Conservation (phyloP, 2,888 invertebrate species). For the Steromphala cineraria region DNA sequence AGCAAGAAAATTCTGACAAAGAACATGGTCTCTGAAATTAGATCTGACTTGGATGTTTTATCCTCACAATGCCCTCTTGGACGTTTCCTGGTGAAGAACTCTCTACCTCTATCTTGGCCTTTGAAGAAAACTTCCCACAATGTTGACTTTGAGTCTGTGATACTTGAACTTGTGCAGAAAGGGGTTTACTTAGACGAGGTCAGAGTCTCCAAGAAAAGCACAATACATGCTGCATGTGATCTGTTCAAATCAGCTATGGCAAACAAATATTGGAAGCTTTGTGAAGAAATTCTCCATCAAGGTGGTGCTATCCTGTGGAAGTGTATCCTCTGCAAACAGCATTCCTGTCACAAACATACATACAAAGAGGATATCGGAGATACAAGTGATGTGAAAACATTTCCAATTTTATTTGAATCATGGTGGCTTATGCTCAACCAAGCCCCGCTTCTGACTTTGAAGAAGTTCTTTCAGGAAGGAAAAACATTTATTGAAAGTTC, state of each 20-base stretch:
- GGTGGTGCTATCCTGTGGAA: conserved; percentile 35
- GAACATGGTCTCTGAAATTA: conserved; percentile 28
- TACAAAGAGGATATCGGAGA: not conserved
- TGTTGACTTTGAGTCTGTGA: conserved; percentile 15
- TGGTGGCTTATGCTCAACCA: not conserved
- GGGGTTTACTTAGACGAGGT: conserved; percentile 32
- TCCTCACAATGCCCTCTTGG: not conserved
- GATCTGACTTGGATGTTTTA: conserved; percentile 18
- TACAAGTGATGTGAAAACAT: not conserved
- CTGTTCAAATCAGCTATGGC: conserved; percentile 29
- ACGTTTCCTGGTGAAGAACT: not conserved
- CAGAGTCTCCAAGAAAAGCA: conserved; percentile 27
- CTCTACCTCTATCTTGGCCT: conserved; percentile 15
- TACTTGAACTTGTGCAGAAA: conserved; percentile 28
- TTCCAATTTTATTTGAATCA: not conserved
- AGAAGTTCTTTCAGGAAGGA: not conserved
- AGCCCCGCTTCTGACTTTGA: not conserved
- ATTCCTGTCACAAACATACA: conserved; percentile 33
- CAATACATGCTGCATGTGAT: conserved; percentile 38
- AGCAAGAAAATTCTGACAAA: conserved; percentile 30
- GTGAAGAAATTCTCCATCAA: conserved; percentile 22
- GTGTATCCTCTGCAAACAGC: conserved; percentile 27
- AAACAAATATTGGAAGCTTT: conserved; percentile 29
- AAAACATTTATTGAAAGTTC: not conserved
- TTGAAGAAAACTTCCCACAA: not conserved